Percentiles rank a stretch among this genome's conserved stretches.
phyloP scores from a whole-genome alignment of 2,888 invertebrate species.

The Hypena proboscidalis region DNA sequence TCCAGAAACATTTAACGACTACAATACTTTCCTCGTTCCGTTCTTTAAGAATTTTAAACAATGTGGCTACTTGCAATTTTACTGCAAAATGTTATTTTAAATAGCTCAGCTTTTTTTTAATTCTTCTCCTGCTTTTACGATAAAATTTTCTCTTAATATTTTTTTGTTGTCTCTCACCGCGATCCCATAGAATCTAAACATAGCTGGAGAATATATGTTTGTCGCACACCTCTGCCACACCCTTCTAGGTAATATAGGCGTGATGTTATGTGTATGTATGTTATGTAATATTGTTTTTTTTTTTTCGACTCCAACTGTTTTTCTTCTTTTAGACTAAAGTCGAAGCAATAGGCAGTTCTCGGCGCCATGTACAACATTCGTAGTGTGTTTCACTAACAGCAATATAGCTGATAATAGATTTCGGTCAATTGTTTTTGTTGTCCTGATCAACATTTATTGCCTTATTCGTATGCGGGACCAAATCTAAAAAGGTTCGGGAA shows the following conservation, averaged over 20 bases:
- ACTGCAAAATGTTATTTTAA: constrained; percentile 16
- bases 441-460: constrained; percentile 77
- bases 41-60: constrained; percentile 39
- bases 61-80: constrained; percentile 21
- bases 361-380: constrained; percentile 18
- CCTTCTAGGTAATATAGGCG: no score
- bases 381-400: constrained; percentile 53
- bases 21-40: constrained; percentile 42
- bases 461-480: constrained; percentile 77
- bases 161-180: no score
- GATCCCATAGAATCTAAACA: no score
- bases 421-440: constrained; percentile 73
- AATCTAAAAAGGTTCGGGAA: constrained; percentile 70
- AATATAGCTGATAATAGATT: constrained; percentile 68
- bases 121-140: constrained; percentile 17
- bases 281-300: no score
- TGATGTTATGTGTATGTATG: no score
- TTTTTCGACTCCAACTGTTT: constrained; percentile 26
- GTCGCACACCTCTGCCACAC: no score
- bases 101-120: constrained; percentile 12
- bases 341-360: constrained; percentile 29
- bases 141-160: constrained; percentile 13
- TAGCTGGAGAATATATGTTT: no score
- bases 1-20: constrained; percentile 54
- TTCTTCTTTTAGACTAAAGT: constrained; percentile 24